phyloP scores from a whole-genome alignment of 2,113 vertebrate genomes.

The Microcebus lehilahytsara region DNA sequence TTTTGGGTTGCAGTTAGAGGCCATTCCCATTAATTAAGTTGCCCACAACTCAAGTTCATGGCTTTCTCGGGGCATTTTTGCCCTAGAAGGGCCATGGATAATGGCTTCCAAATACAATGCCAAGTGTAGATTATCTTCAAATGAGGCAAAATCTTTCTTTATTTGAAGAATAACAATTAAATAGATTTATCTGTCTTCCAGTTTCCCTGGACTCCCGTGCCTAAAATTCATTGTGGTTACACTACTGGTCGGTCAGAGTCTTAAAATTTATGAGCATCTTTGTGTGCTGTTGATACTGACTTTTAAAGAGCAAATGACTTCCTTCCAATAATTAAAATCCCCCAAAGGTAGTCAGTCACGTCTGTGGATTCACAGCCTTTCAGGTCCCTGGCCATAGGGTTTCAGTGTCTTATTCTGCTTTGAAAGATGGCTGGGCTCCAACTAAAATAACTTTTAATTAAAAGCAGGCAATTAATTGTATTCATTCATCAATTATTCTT shows the following conservation, averaged over 20 bases:
- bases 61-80: constrained; percentile 9
- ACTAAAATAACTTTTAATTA: constrained; percentile 3
- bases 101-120: constrained; percentile 25
- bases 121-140: constrained; percentile 58
- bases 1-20: not conserved
- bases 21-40: constrained; percentile 32
- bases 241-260: constrained; percentile 43
- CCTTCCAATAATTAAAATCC: constrained; percentile 48
- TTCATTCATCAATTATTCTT: not conserved
- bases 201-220: not conserved
- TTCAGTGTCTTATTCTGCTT: not conserved
- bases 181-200: constrained; percentile 56
- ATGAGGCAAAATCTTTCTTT: constrained; percentile 65
- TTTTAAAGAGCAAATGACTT: constrained; percentile 58
- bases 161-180: constrained; percentile 68
- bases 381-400: not conserved
- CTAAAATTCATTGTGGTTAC: constrained; percentile 57
- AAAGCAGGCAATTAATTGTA: constrained; percentile 20
- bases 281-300: constrained; percentile 63
- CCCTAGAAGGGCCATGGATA: not conserved
- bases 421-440: not conserved
- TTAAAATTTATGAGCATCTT: constrained; percentile 68
- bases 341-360: not conserved
- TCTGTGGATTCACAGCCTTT: constrained; percentile 15
- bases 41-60: constrained; percentile 9